Evolutionary conservation across 2,888 invertebrate species (phyloP), one percentile per base, ranked within the genome.

Genomic region (Lochmaea crataegi): DNA sequence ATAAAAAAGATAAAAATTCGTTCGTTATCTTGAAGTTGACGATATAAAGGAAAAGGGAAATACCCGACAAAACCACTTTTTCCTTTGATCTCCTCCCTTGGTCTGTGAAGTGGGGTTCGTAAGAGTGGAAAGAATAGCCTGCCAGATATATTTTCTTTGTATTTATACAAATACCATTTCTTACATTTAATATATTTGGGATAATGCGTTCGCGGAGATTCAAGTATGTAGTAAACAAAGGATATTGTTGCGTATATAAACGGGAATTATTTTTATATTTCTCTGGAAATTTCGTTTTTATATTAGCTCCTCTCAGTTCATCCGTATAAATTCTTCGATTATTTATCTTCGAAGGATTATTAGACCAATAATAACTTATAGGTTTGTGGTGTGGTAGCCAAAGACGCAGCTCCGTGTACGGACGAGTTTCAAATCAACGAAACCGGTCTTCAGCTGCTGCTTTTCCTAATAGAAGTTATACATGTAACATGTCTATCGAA

Each of bases 81-180:
- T 10, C 18, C 61, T 63, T 42, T 63, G 61, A 63, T 63, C 42
- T 63, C 42, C 61, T 42, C 11, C 42, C 18, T 42, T 63, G 61
- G 61, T 42, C 42, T 63, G 61, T 42, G 42, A 63, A 63, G 41
- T 11, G 42, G 61, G 61, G 18, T 42, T 18, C 16, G 12, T 3
- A 26, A 63, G 61, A 42, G 61, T 41, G 10, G 61, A 61, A 41
- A 61, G 61, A 61, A 61, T 38, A 41, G 42, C 61, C 61, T 41
- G 61, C 16, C 26, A 10, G 42, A 63, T 42, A 42, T 18, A 18
- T 63, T 42, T 18, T 42, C 16, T 63, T 63, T 58, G 58, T 58
- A 32, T 38, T 41, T 16, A 63, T 63, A 63, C 61, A 41, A 63
- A 63, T 63, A 42, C 16, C 18, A 42, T 63, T 61, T 41, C 41